Base-by-base conservation (phyloP, 2,797 vertebrate genomes). In the Amphiprion clarkii region DNA sequence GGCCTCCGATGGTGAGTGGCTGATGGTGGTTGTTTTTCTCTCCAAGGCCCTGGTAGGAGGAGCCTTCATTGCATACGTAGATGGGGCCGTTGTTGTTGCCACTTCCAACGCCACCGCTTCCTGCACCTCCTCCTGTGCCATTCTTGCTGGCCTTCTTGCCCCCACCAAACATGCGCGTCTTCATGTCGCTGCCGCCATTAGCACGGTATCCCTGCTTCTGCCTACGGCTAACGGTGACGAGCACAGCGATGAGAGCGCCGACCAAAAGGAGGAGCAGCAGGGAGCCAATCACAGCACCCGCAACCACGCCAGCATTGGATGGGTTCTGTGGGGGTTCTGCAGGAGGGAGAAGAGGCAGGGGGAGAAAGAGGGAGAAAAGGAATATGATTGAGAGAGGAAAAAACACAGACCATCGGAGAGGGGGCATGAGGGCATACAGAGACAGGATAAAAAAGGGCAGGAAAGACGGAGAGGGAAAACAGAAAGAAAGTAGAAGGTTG, bases 221-320 rank as follows among this genome's bases (percentile, higher is more conserved):
- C 69, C 94, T 93, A 71, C 95, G 96, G 86, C 85, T 93, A 79
- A 92, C 95, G 86, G 93, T 91, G 89, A 96, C 89, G 84, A 96
- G 92, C 82, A 96, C 93, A 49, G 92, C 88, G 74, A 95, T 67
- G 69, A 97, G 93, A 68, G 94, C 92, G 10, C 90, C 86, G 17
- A 97, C 93, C 91, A 97, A 88, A 74, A 96, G 92, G 78, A 97
- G 83, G 70, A 92, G 95, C 90, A 97, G 94, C 71, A 96, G 90
- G 85, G 95, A 95, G 88, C 95, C 96, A 87, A 97, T 95, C 86
- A 96, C 94, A 70, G 95, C 96, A 78, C 95, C 96, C 1, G 95
- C 96, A 87, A 97, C 93, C 79, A 96, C 93, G 67, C 96, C 96
- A 1, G 84, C 87, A 63, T 95, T 95, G 89, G 95, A 89, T 25